Percentiles rank a stretch among this genome's conserved stretches.
Evolutionary conservation across 2,888 invertebrate genomes (phyloP).

Genomic region (Doris montereyensis): DNA sequence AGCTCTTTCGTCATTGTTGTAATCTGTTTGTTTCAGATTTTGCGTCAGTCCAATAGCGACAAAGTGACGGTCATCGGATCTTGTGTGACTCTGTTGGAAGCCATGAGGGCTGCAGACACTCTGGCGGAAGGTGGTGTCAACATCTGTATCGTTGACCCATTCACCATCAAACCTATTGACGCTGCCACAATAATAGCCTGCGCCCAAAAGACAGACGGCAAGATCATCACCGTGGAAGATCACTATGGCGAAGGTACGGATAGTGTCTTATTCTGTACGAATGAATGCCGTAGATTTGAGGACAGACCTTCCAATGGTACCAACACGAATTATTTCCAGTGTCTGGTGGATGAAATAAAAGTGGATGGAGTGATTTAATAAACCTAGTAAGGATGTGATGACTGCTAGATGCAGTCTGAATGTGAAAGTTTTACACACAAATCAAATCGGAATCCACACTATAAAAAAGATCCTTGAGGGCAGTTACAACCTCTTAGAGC

Average conservation of each 20-base stretch:
- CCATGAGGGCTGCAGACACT: constrained; percentile 85
- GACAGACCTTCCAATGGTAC: too few species aligned
- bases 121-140: constrained; percentile 80
- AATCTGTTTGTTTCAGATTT: too few species aligned
- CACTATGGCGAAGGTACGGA: constrained; percentile 89
- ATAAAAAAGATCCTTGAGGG: too few species aligned
- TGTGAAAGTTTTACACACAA: too few species aligned
- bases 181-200: constrained; percentile 82
- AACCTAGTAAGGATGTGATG: too few species aligned
- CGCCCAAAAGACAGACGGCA: constrained; percentile 85
- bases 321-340: too few species aligned
- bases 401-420: too few species aligned
- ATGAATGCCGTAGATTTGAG: neutral
- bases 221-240: constrained; percentile 94
- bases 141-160: constrained; percentile 92
- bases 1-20: too few species aligned
- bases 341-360: too few species aligned
- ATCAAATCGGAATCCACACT: too few species aligned
- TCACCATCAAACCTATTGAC: constrained; percentile 97
- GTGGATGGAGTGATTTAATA: too few species aligned
- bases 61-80: constrained; percentile 90
- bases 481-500: too few species aligned
- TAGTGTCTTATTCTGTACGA: neutral
- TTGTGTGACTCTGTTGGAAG: constrained; percentile 94
- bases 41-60: constrained; percentile 84